Base-by-base conservation (phyloP, 1,140 invertebrate genomes). In the Euura saliciscinereae region DNA sequence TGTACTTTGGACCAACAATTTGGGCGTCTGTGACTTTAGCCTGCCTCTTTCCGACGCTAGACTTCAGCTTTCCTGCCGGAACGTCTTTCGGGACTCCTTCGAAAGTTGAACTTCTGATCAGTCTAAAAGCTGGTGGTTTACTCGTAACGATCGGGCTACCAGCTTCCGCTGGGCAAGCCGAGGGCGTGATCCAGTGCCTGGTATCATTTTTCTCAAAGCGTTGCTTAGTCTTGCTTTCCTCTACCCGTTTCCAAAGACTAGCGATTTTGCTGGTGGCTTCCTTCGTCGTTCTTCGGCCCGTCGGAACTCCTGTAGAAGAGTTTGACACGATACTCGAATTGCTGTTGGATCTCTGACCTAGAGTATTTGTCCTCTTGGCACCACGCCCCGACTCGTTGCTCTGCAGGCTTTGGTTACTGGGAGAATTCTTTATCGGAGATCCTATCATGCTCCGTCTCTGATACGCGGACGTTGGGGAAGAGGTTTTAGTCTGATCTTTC, bases 181-280 rank as follows among this genome's bases (percentile, higher is more conserved):
- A 78, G 2, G 79, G 77, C n/a, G 84, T 86, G 66, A 94, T 91
- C 91, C 91, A 93, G 2, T 92, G 90, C 74, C 90, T 89, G 8
- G 88, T 91, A 73, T 94, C 92, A 65, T 88, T 88, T 68, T 90
- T 90, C 51, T 88, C 83, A 10, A 85, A 76, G 2, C 82, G 84
- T 46, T 90, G 88, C 73, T 90, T 90, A 70, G 89, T 91, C 66
- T 92, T 92, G n/a, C 86, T 91, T 46, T 95, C 92, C 79, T 96
- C 94, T 2, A 94, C 93, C 78, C 91, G 93, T 78, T 96, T 97
- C 96, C 96, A 97, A 10, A 98, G 88, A 79, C 90, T 94, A 1
- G 96, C 94, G 64, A 97, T 96, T 83, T 96, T 96, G 83, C 95
- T 97, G 2, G 94, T 92, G 2, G 95, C 92, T 74, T 94, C 93